phyloP scores from a whole-genome alignment of 2,888 invertebrate genomes.

The Meliscaeva auricollis region DNA sequence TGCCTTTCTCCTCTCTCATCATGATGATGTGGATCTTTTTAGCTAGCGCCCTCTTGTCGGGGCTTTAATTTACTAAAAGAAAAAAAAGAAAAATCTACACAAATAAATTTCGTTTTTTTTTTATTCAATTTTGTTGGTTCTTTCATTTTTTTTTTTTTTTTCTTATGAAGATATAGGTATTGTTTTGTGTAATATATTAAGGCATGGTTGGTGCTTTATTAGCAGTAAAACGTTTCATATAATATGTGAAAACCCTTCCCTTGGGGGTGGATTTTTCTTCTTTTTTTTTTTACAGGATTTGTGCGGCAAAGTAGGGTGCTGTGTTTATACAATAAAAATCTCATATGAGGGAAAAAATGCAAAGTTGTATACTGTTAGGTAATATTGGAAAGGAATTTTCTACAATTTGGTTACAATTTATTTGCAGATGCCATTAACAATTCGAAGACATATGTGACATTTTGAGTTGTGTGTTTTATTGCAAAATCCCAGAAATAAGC shows the following conservation, averaged over 20 bases:
- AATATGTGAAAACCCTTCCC: constrained; percentile 7
- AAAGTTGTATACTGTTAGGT: constrained; percentile 20
- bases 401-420: constrained; percentile 50
- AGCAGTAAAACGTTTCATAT: constrained; percentile 42
- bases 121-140: constrained; percentile 24
- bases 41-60: not conserved
- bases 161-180: constrained; percentile 9
- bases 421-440: constrained; percentile 20
- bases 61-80: constrained; percentile 50
- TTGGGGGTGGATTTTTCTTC: constrained; percentile 2
- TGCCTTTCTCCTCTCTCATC: constrained; percentile 23
- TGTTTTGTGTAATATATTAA: constrained; percentile 58
- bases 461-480: constrained; percentile 29
- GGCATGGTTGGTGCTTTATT: constrained; percentile 57
- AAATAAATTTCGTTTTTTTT: constrained; percentile 53
- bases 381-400: constrained; percentile 9
- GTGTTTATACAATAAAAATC: not conserved
- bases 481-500: constrained; percentile 78
- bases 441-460: constrained; percentile 50
- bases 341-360: constrained; percentile 22
- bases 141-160: constrained; percentile 32
- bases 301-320: not conserved
- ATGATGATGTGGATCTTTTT: not conserved
- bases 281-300: not conserved
- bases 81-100: constrained; percentile 31